Conservation (phyloP, 1,140 invertebrate genomes). For the Chionoecetes opilio region DNA sequence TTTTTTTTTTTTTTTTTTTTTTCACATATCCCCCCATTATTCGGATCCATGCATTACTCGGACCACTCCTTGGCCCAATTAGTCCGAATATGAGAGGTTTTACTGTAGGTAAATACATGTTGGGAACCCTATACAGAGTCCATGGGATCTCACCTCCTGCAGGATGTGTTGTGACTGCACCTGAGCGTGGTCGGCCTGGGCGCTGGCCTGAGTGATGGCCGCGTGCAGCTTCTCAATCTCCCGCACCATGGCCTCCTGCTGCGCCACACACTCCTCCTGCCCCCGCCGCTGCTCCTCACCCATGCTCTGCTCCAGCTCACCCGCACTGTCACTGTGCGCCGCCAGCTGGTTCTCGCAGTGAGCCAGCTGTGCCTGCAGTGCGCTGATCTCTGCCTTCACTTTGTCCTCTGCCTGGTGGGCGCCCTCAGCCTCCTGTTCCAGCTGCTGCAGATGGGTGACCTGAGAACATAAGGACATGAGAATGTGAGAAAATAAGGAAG, state of each 20-base stretch:
- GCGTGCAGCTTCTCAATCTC: conserved; percentile 74
- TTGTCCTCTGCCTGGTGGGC: conserved; percentile 61
- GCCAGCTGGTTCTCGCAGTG: conserved; percentile 69
- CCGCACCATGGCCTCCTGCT: conserved; percentile 71
- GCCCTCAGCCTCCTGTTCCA: conserved; percentile 70
- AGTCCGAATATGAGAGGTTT: no score
- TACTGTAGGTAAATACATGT: no score
- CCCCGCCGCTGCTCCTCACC: conserved; percentile 62
- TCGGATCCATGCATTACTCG: no score
- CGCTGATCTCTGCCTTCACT: conserved; percentile 67
- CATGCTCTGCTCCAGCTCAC: conserved; percentile 72
- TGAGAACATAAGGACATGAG: neutral
- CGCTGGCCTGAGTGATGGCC: conserved; percentile 67
- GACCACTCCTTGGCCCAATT: no score
- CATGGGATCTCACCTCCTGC: conserved; percentile 47
- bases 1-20: no score
- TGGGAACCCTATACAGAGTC: no score
- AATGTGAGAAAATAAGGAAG: no score
- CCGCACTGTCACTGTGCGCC: conserved; percentile 58
- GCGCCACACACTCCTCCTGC: conserved; percentile 60
- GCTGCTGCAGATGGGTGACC: conserved; percentile 69
- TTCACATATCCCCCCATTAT: no score
- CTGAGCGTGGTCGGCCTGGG: conserved; percentile 71
- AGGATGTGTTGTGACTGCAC: conserved; percentile 63
- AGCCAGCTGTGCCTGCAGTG: conserved; percentile 62